Percentiles rank a stretch among this genome's conserved stretches.
phyloP scores from a whole-genome alignment of 2,888 invertebrate species.

The Sarcophaga rosellei region DNA sequence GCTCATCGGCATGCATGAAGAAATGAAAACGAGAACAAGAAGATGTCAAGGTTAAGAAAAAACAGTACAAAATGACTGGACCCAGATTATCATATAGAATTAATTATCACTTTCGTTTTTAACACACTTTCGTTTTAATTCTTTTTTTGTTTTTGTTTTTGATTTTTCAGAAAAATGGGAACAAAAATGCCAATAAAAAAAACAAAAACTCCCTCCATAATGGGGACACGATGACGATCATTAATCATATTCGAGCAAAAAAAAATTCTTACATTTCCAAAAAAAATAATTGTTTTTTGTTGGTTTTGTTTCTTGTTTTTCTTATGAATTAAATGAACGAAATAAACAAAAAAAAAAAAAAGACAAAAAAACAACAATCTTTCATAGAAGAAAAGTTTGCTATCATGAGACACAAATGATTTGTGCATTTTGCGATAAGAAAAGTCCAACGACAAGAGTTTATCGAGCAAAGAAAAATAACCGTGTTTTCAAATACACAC shows the following conservation, averaged over 20 bases:
- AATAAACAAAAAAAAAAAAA: neutral
- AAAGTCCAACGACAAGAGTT: neutral
- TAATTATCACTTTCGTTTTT: conserved; percentile 46
- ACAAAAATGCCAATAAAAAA: neutral
- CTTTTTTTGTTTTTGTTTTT: too few relatives aligned
- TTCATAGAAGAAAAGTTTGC: neutral
- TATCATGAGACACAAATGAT: neutral
- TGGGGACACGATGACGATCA: conserved; percentile 17
- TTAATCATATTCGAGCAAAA: neutral
- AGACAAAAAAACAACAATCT: conserved; percentile 3
- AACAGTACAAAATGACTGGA: neutral
- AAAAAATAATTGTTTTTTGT: neutral
- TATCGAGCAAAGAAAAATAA: neutral
- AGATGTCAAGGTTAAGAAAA: conserved; percentile 53
- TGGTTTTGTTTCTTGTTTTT: neutral
- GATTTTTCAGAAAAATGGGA: conserved; percentile 3
- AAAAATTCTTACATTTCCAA: conserved; percentile 2
- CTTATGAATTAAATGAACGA: neutral
- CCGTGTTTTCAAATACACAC: too few relatives aligned
- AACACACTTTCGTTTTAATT: conserved; percentile 23
- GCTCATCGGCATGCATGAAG: neutral
- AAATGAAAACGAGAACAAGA: conserved; percentile 7
- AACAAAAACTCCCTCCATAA: neutral
- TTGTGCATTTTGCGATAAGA: conserved; percentile 8
- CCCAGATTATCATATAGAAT: conserved; percentile 11